Base-by-base conservation (phyloP, 2,797 vertebrate genomes). In the Syndactyla subalaris region DNA sequence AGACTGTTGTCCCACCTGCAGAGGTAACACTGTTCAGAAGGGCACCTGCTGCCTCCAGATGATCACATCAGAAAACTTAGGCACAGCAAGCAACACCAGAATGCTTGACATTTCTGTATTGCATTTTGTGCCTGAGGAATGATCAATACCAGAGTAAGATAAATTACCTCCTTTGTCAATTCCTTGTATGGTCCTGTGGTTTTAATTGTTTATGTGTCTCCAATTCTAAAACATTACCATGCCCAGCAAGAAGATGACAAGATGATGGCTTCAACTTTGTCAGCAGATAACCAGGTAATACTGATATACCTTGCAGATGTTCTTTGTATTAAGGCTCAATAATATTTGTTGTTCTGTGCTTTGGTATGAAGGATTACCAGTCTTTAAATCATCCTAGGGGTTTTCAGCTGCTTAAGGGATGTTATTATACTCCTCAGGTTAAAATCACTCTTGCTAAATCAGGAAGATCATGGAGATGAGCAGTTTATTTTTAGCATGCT, bases 101-200 rank as follows among this genome's bases (percentile, higher is more conserved):
- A 58, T 36, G 6, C 15, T 23, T 86, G 46, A 54, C 38, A 63
- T 55, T 62, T 86, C 62, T 82, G 23, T 62, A 59, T 14, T 66
- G 70, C 15, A 5, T 73, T 93, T 78, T 46, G 66, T 75, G 73
- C 30, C 58, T 92, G 46, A 73, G 41, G 19, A 84, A 14, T 39
- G 26, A 39, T n/a, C 65, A 61, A 51, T 58, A 68, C 12, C 13
- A 62, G 87, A 94, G 85, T 88, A 95, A 96, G 94, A 97, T 52
- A 93, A 95, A 93, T 88, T 78, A 89, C 61, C 89, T 95, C 63
- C 36, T 73, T 62, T 85, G 66, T 94, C 70, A 95, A 88, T 68
- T 89, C 94, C 89, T 95, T 91, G 76, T 91, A 95, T 39, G 8
- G 80, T 61, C 5, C 12, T 16, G 30, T 23, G 34, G 3, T 32